Percentiles rank a stretch among this genome's conserved stretches.
phyloP scores from a whole-genome alignment of 2,888 invertebrate species.

The Stratiomys singularior region DNA sequence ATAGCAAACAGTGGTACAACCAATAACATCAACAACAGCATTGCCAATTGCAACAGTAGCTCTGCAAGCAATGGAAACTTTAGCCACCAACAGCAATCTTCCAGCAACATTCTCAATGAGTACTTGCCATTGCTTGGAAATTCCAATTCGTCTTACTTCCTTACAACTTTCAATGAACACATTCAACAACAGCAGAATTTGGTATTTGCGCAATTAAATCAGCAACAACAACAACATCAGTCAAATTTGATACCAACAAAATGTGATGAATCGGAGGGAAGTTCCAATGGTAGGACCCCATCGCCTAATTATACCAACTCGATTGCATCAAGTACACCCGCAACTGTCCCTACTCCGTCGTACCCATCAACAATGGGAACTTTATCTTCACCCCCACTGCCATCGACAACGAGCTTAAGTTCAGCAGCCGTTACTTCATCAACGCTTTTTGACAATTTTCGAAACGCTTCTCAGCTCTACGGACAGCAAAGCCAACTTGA shows the following conservation, averaged over 20 bases:
- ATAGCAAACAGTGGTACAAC: constrained; percentile 36
- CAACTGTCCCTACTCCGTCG: constrained; percentile 45
- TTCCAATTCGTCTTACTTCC: constrained; percentile 2
- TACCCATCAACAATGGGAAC: constrained; percentile 30
- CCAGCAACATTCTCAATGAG: constrained; percentile 11
- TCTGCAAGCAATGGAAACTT: constrained; percentile 18
- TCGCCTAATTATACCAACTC: constrained; percentile 37
- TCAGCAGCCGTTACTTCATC: background rate
- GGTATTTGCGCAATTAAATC: constrained; percentile 19
- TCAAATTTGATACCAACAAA: background rate
- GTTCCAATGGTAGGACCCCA: constrained; percentile 48
- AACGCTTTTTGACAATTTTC: constrained; percentile 23
- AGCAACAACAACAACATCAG: constrained; percentile 42
- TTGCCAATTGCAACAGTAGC: constrained; percentile 45
- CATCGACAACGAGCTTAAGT: background rate
- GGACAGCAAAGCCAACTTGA: constrained; percentile 2
- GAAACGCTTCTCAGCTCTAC: constrained; percentile 1
- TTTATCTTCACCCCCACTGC: constrained; percentile 14
- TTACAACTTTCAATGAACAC: constrained; percentile 28
- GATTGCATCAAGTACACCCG: constrained; percentile 16
- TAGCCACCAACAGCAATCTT: background rate
- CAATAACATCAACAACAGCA: constrained; percentile 51
- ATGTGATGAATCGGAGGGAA: constrained; percentile 44
- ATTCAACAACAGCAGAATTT: constrained; percentile 37
- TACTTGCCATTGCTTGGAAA: constrained; percentile 22